These are phyloP conservation scores for Pocillopora damicornis DNA, from an alignment of 64 coral and sea anemone genomes.

Conservation along the genomic window DNA sequence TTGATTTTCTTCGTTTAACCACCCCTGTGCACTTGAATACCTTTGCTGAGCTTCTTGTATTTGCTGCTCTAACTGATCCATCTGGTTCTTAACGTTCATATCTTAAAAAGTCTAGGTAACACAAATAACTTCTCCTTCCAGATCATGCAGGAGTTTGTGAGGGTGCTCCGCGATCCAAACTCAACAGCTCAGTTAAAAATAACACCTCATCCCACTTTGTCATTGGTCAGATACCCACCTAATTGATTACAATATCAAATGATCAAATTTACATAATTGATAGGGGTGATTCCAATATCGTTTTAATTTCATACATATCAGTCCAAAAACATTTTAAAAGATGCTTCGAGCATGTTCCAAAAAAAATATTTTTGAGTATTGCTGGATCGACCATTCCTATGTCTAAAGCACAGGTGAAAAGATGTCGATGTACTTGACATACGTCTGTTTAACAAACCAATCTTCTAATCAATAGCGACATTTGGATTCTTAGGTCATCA, in stretches of 20 bases:
- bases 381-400: no score
- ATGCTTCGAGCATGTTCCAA: no score
- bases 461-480: no score
- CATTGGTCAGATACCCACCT: not conserved
- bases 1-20: not conserved
- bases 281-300: not conserved
- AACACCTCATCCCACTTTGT: not conserved
- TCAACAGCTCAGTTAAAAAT: not conserved
- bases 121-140: not conserved
- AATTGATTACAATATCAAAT: not conserved
- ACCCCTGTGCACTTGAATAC: not conserved
- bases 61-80: not conserved
- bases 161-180: not conserved
- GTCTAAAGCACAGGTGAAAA: no score
- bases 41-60: slow-evolving; percentile 19
- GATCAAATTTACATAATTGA: not conserved
- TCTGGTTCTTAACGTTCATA: not conserved
- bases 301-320: not conserved
- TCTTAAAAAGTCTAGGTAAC: not conserved
- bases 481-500: no score
- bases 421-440: no score
- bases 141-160: not conserved
- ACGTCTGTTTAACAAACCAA: no score
- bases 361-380: no score
- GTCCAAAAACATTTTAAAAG: not conserved